Evolutionary conservation across 2,888 invertebrate species (phyloP), one percentile per base, ranked within the genome.

Genomic region (Diplolepis rosae): DNA sequence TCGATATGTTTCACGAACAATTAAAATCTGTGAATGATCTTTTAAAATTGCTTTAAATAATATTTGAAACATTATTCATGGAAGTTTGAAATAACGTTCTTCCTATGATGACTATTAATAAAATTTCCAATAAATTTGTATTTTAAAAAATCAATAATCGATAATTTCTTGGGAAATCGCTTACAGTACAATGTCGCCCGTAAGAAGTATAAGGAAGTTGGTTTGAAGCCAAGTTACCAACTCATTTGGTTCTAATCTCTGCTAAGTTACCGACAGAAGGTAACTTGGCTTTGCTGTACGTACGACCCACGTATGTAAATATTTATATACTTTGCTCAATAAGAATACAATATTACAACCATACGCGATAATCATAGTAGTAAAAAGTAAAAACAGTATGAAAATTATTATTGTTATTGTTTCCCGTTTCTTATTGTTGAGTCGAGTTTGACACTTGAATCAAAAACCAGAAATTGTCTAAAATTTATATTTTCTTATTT

Each of bases 331-430:
- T 77, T 76, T 73, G 80, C 76, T 78, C 78, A 78, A 72, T 82
- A 82, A 82, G 83, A 81, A 76, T 81, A 61, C 39, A 83, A 83
- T 81, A 82, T 82, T 82, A 83, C 82, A 83, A 82, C 81, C 80
- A 82, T 83, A 82, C 61, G 61, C 61, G 77, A 79, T 81, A 85
- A 85, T 83, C 79, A 84, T 81, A 83, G 78, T 85, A 85, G 84
- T 86, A 84, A 87, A 61, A 87, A 87, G 87, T 87, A 86, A 87
- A 87, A 87, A 85, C 77, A 82, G 84, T 86, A 85, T 85, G 83
- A 87, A 87, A 87, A 87, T 87, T 86, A 85, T 87, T 84, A 84
- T 61, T 35, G 39, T 61, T 86, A 85, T 86, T 82, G 84, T 83
- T 85, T 85, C 84, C 83, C 83, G 77, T 84, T 84, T 83, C 82